phyloP scores from a whole-genome alignment of 2,797 vertebrate genomes.

The Chelonia mydas region DNA sequence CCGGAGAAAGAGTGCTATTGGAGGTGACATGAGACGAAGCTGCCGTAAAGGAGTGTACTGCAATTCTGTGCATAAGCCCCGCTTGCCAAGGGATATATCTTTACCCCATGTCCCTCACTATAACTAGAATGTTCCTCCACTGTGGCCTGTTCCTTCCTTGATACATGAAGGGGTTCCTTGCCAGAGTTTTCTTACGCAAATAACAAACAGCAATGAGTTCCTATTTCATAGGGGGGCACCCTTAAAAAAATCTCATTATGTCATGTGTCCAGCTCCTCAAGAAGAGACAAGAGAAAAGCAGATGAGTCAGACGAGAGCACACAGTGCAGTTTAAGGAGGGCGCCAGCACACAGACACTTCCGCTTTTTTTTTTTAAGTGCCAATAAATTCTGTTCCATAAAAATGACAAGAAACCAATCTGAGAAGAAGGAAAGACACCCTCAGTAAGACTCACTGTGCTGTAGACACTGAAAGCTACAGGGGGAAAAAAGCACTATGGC shows the following conservation, averaged over 20 bases:
- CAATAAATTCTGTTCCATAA: slow-evolving; percentile 74
- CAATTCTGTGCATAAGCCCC: not conserved
- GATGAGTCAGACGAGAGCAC: slow-evolving; percentile 52
- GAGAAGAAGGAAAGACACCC: slow-evolving; percentile 46
- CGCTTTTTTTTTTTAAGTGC: slow-evolving; percentile 12
- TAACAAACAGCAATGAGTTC: slow-evolving; percentile 46
- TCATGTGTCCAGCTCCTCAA: not conserved
- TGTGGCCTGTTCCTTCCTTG: slow-evolving; percentile 62
- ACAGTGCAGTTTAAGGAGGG: slow-evolving; percentile 24
- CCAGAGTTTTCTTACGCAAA: slow-evolving; percentile 49
- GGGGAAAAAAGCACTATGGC: not conserved
- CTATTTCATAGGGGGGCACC: slow-evolving; percentile 11
- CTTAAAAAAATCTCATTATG: slow-evolving; percentile 37
- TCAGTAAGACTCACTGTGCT: slow-evolving; percentile 27
- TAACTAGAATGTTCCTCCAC: slow-evolving; percentile 8
- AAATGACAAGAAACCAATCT: slow-evolving; percentile 69
- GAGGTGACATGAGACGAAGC: slow-evolving; percentile 23
- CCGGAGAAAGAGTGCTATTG: not conserved
- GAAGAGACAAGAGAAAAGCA: not conserved
- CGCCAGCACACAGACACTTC: slow-evolving; percentile 52
- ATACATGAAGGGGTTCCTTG: slow-evolving; percentile 35
- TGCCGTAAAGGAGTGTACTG: not conserved
- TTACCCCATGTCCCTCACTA: slow-evolving; percentile 25
- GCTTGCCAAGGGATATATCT: slow-evolving; percentile 15
- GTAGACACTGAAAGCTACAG: slow-evolving; percentile 10